Evolutionary conservation across 2,888 invertebrate species (phyloP), one percentile per base, ranked within the genome.

Genomic region (Cataglyphis albicans): DNA sequence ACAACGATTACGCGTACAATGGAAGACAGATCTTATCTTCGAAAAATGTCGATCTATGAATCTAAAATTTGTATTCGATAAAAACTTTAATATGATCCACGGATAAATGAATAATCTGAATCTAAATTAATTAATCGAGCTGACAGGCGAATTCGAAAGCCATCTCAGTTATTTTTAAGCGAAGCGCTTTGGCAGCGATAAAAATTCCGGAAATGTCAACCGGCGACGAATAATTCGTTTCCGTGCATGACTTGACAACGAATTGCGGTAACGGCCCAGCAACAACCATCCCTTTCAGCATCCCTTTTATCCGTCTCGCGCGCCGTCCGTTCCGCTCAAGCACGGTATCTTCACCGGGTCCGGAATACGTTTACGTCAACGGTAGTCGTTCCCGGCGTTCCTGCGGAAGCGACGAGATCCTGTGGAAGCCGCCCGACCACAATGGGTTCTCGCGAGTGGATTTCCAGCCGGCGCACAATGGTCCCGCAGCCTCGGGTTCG

Each of bases 401-500:
- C 68, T 61, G 75, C 84, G 86, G 88, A 84, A 86, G 85, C 57
- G 82, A 81, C 57, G 64, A 75, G 82, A 81, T 86, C 81, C 86
- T 59, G 67, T 87, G 89, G 86, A 84, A 84, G 84, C 35, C 63
- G 32, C 35, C 44, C 52, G 59, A 29, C 48, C 72, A 90, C 88
- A 90, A 90, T 90, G 64, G 87, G 32, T 25, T 65, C 83, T 76
- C 75, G 65, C 84, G 84, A 90, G 87, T 85, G 87, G 87, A 88
- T 90, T 85, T 86, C 85, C 64, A 80, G 57, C 32, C 78, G 67
- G 25, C 21, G 80, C 72, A 90, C 83, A 87, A 86, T 87, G 72
- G 83, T 21, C 5, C 21, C 44, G n/a, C 32, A 48, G 44, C n/a
- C 48, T 21, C 70, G 41, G 32, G 2, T n/a, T 72, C 70, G 35